Conservation (phyloP, 2,888 invertebrate species). For the Thymelicus sylvestris region DNA sequence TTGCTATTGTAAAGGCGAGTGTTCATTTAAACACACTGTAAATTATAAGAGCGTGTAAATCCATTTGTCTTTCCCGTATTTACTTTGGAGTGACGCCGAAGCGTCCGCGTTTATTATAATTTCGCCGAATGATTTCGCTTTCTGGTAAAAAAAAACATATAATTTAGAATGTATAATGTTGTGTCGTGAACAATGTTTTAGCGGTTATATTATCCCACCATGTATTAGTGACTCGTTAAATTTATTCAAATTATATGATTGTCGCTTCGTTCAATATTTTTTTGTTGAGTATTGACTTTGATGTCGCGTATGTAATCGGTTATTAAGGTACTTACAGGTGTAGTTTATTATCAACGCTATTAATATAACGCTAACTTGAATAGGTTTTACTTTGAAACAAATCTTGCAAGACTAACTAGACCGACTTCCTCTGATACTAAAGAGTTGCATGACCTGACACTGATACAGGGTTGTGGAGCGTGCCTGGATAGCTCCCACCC, state of each 20-base stretch:
- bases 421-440: too few relatives aligned
- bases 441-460: too few relatives aligned
- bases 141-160: constrained; percentile 44
- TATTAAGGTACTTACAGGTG: constrained; percentile 60
- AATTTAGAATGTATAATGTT: constrained; percentile 53
- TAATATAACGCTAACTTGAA: background rate
- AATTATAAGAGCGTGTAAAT: constrained; percentile 73
- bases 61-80: constrained; percentile 82
- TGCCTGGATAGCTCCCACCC: too few relatives aligned
- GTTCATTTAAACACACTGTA: constrained; percentile 72
- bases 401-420: too few relatives aligned
- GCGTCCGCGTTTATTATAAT: constrained; percentile 56
- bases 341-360: constrained; percentile 44
- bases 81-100: constrained; percentile 57
- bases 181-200: constrained; percentile 49
- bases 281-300: constrained; percentile 38
- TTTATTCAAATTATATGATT: constrained; percentile 36
- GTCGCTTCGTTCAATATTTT: constrained; percentile 40
- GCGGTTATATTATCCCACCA: constrained; percentile 32
- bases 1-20: background rate
- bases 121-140: constrained; percentile 48
- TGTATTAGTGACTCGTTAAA: constrained; percentile 42
- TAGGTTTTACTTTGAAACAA: too few relatives aligned
- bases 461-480: too few relatives aligned
- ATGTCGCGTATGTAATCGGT: constrained; percentile 53